phyloP scores from a whole-genome alignment of 2,888 invertebrate species.

The Gastracanthus pulcherrimus region DNA sequence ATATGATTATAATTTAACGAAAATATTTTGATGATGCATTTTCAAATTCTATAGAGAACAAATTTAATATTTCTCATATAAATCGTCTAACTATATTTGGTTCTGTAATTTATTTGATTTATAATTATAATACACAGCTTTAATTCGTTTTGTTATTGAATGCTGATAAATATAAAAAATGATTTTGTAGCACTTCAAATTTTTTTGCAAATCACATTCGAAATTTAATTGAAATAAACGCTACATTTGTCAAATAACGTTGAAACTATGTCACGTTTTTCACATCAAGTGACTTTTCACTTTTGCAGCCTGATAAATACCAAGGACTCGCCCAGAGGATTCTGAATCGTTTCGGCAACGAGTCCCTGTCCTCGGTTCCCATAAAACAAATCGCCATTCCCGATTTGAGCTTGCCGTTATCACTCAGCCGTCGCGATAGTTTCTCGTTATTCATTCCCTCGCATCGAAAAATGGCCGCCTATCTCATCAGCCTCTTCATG shows the following conservation, averaged over 20 bases:
- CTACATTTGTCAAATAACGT: not conserved
- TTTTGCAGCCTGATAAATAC: constrained; percentile 79
- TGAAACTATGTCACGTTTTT: not conserved
- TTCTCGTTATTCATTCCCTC: constrained; percentile 87
- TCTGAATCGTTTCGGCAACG: constrained; percentile 80
- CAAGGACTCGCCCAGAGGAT: constrained; percentile 80
- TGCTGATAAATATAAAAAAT: too few species aligned
- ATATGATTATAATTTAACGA: too few species aligned
- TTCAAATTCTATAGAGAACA: too few species aligned
- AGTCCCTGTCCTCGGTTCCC: constrained; percentile 77
- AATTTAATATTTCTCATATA: too few species aligned
- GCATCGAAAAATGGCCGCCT: constrained; percentile 85
- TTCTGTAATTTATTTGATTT: too few species aligned
- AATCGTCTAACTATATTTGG: too few species aligned
- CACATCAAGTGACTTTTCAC: not conserved
- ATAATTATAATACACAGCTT: too few species aligned
- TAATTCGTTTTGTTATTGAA: too few species aligned
- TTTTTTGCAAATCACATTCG: not conserved
- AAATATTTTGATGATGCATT: too few species aligned
- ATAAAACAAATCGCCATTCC: constrained; percentile 83
- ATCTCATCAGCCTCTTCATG: constrained; percentile 85
- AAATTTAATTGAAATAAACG: not conserved
- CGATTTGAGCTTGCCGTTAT: constrained; percentile 81
- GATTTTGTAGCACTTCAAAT: too few species aligned
- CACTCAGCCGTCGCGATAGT: constrained; percentile 82